Evolutionary conservation across 1,140 invertebrate species (phyloP).

Genomic region (Caenorhabditis brenneri): DNA sequence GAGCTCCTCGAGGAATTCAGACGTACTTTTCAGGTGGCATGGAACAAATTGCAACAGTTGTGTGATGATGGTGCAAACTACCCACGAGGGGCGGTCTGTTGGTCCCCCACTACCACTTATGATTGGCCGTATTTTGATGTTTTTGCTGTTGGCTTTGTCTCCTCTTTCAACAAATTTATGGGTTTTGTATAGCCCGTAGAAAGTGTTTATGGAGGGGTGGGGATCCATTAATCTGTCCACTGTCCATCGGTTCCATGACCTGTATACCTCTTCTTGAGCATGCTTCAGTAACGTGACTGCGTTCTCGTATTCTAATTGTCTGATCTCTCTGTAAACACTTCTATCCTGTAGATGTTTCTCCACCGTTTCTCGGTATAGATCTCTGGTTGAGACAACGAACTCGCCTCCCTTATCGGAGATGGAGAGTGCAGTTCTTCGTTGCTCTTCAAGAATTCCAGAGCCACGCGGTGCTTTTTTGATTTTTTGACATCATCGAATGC

Average conservation of each 20-base stretch:
- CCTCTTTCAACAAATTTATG: background rate
- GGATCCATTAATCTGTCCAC: background rate
- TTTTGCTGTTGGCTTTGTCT: background rate
- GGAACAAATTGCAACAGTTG: background rate
- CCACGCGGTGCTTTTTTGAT: no score
- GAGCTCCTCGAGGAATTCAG: background rate
- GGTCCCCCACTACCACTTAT: background rate
- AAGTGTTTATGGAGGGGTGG: background rate
- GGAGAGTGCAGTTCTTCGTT: no score
- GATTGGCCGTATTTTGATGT: background rate
- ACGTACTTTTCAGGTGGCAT: background rate
- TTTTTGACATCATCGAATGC: no score
- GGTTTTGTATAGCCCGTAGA: background rate
- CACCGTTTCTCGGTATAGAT: background rate
- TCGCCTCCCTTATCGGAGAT: background rate
- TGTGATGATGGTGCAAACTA: background rate
- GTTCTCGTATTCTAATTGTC: background rate
- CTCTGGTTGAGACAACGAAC: background rate
- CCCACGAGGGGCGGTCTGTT: background rate
- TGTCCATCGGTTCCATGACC: background rate
- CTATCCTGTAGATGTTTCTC: background rate
- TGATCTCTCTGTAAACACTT: background rate
- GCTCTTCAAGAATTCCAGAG: no score
- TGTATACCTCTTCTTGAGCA: no score
- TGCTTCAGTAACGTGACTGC: no score